A percentile compares a stretch with the other conserved stretches of the same genome.
These are phyloP conservation scores for Leucosticte australis DNA, from an alignment of 2,113 vertebrate genomes.

Conservation along the genomic window DNA sequence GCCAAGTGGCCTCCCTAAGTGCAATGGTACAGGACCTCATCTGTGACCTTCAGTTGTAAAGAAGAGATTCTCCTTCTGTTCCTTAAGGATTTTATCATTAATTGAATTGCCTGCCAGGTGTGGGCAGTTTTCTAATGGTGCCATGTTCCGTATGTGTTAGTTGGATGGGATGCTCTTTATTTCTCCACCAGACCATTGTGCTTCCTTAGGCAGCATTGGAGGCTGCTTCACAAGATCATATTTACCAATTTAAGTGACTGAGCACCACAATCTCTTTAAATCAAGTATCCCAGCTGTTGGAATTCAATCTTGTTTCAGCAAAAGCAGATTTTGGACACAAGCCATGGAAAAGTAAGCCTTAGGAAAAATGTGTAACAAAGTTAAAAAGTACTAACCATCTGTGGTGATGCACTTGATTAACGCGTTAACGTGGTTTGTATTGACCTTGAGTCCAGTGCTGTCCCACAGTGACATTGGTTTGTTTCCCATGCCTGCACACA, in stretches of 20 bases:
- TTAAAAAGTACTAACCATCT: background rate
- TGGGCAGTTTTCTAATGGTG: background rate
- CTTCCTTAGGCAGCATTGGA: background rate
- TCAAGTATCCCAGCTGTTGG: background rate
- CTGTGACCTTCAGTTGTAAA: background rate
- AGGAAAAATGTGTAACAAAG: background rate
- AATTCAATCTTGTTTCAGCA: background rate
- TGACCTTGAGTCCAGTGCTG: background rate
- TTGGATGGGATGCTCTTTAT: background rate
- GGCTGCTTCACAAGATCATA: background rate
- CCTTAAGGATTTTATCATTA: background rate
- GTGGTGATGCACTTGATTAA: background rate
- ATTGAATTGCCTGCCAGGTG: background rate
- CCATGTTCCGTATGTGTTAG: background rate
- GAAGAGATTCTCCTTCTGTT: background rate
- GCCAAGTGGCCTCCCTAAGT: background rate
- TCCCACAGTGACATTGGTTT: background rate
- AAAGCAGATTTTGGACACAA: background rate
- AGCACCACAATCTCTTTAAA: background rate
- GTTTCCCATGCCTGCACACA: background rate
- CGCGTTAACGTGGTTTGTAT: rapidly evolving
- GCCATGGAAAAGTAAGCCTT: background rate
- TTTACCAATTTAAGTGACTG: background rate
- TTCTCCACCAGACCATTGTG: background rate
- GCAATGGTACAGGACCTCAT: background rate